Conservation (phyloP, 2,888 invertebrate genomes). For the Agrochola macilenta region DNA sequence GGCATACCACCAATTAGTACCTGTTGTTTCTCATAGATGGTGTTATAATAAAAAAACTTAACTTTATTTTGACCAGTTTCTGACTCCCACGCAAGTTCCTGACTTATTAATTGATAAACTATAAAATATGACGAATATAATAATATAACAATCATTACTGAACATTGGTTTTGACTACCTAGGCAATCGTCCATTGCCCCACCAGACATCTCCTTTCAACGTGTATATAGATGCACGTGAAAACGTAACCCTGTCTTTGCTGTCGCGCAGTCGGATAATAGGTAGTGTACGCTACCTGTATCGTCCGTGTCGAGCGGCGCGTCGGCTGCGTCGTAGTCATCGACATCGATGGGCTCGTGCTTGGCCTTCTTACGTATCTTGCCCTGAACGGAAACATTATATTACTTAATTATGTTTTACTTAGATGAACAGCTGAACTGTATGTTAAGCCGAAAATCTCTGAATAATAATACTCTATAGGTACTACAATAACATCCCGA, state of each 20-base stretch:
- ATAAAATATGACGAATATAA: too few relatives aligned
- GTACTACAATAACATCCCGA: not conserved
- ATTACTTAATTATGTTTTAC: not conserved
- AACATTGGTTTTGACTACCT: too few relatives aligned
- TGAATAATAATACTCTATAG: not conserved
- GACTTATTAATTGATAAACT: too few relatives aligned
- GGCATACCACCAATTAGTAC: too few relatives aligned
- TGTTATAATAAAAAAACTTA: too few relatives aligned
- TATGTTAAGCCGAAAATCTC: not conserved
- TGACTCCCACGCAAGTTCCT: too few relatives aligned
- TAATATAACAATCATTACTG: too few relatives aligned
- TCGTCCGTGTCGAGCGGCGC: constrained; percentile 92
- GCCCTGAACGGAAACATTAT: constrained; percentile 74
- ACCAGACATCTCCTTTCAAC: too few relatives aligned
- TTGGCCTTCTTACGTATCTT: constrained; percentile 86
- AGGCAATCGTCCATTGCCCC: too few relatives aligned
- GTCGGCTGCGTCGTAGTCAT: constrained; percentile 82
- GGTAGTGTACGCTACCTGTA: constrained; percentile 82
- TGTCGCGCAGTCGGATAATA: not conserved
- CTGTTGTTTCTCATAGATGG: too few relatives aligned
- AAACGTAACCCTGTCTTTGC: not conserved
- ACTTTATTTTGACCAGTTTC: too few relatives aligned
- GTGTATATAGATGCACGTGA: not conserved
- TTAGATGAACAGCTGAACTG: not conserved
- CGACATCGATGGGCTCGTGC: constrained; percentile 88